Evolutionary conservation across 2,888 invertebrate genomes (phyloP).

Genomic region (Punctoribates punctum): DNA sequence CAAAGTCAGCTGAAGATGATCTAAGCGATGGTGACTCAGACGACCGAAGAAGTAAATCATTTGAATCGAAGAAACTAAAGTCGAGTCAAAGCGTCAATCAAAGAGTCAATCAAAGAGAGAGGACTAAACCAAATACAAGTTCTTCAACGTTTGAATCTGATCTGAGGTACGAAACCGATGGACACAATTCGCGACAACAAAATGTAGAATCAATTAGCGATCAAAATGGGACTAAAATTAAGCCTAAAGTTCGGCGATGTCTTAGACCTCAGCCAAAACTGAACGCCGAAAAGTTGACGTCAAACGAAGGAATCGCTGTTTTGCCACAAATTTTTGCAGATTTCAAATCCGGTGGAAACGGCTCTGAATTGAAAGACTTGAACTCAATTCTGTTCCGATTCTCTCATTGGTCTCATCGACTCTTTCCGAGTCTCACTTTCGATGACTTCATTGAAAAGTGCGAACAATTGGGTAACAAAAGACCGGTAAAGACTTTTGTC

Average conservation of each 20-base stretch:
- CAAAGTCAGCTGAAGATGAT: neutral
- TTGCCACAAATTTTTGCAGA: slow-evolving; percentile 74
- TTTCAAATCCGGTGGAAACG: slow-evolving; percentile 75
- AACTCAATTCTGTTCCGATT: slow-evolving; percentile 71
- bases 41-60: no score
- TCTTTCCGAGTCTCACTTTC: slow-evolving; percentile 84
- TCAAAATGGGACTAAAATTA: neutral
- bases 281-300: slow-evolving; percentile 60
- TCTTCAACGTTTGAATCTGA: neutral
- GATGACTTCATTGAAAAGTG: slow-evolving; percentile 74
- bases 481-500: slow-evolving; percentile 53
- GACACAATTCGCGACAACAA: neutral
- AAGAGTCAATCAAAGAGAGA: no score
- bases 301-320: slow-evolving; percentile 74
- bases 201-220: slow-evolving; percentile 13
- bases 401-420: slow-evolving; percentile 88
- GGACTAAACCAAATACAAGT: no score
- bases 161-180: neutral
- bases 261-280: slow-evolving; percentile 43
- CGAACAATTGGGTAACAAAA: slow-evolving; percentile 78
- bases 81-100: no score
- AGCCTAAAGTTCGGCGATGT: slow-evolving; percentile 38
- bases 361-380: slow-evolving; percentile 73
- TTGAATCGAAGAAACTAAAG: no score
- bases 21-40: neutral